Conservation (phyloP, 53 echinoderm and acorn worm genomes). For the Zoroaster sp. region DNA sequence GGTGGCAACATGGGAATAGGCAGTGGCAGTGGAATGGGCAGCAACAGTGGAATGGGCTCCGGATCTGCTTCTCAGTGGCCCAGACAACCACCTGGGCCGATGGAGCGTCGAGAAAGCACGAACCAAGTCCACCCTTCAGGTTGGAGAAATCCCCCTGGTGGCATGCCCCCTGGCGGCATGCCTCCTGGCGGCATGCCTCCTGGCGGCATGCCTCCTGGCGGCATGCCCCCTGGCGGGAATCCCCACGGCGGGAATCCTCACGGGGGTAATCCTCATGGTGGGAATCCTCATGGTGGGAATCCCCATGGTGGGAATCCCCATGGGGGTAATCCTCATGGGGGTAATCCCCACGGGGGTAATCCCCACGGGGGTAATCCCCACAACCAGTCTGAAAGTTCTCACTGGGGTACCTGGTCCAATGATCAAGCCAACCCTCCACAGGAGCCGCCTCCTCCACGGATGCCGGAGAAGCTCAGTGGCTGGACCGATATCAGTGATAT, state of each 20-base stretch:
- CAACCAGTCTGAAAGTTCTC: conserved; percentile 30
- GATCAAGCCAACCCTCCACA: conserved; percentile 67
- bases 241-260: conserved; percentile 36
- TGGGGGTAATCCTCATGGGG: conserved; percentile 71
- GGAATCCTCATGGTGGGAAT: conserved; percentile 49
- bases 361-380: conserved; percentile 36
- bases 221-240: conserved; percentile 50
- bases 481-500: conserved; percentile 43
- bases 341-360: conserved; percentile 49
- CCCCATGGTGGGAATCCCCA: conserved; percentile 36
- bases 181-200: conserved; percentile 36
- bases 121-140: conserved; percentile 26
- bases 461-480: conserved; percentile 56
- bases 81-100: conserved; percentile 36
- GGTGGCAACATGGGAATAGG: neutral
- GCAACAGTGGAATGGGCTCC: neutral
- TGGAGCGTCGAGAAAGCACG: conserved; percentile 35
- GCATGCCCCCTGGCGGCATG: conserved; percentile 50
- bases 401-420: conserved; percentile 71
- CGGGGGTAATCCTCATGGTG: conserved; percentile 71
- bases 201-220: conserved; percentile 58
- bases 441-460: conserved; percentile 61
- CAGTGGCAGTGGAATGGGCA: neutral
- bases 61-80: conserved; percentile 21
- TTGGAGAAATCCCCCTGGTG: conserved; percentile 76